A percentile compares a stretch with the other conserved stretches of the same genome.
These are phyloP conservation scores for Linyphia triangularis DNA, from an alignment of 2,888 invertebrate genomes.

Conservation along the genomic window DNA sequence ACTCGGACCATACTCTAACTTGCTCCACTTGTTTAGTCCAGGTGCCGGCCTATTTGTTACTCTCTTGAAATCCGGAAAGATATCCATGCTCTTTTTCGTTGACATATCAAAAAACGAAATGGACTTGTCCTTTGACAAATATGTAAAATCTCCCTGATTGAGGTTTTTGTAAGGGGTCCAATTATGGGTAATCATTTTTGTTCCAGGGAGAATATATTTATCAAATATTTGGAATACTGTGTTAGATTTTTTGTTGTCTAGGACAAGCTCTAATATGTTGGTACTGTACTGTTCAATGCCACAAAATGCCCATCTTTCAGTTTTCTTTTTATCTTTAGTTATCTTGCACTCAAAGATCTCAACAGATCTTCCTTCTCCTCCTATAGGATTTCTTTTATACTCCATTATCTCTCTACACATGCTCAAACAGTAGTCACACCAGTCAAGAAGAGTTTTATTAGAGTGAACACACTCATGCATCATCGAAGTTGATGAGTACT, in stretches of 20 bases:
- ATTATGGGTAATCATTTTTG: not conserved
- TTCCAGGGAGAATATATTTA: conserved; percentile 3
- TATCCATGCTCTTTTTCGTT: not conserved
- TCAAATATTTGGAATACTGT: not conserved
- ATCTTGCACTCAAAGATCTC: conserved; percentile 16
- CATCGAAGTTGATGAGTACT: conserved; percentile 7
- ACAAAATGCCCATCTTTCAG: not conserved
- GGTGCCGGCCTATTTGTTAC: conserved; percentile 2
- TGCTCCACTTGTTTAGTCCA: not conserved
- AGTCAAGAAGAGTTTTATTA: not conserved
- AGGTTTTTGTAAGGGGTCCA: conserved; percentile 8
- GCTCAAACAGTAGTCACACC: not conserved
- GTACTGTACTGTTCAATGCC: conserved; percentile 7
- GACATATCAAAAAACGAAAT: not conserved
- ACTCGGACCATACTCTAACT: not conserved
- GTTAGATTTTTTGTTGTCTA: not conserved
- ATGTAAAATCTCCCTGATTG: not conserved
- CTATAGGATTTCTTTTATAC: conserved; percentile 4
- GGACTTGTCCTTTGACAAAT: not conserved
- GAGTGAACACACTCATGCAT: not conserved
- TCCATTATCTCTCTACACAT: not conserved
- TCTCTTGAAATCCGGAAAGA: not conserved
- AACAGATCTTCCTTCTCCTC: not conserved
- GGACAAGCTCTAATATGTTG: not conserved
- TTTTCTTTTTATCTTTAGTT: not conserved